These are phyloP conservation scores for Tapirus indicus DNA, from an alignment of 2,797 vertebrate genomes.

Conservation along the genomic window DNA sequence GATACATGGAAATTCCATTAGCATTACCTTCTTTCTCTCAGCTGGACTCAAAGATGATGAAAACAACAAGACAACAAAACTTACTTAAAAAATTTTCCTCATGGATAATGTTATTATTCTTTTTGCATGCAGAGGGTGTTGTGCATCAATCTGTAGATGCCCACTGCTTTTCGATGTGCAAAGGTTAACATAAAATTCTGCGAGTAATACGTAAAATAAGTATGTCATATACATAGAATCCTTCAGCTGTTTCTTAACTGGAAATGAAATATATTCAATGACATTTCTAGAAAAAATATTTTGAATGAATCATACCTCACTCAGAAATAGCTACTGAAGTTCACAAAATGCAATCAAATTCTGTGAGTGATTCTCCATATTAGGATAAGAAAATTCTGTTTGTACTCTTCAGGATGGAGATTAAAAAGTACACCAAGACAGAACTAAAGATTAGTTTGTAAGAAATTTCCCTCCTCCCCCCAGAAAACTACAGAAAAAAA, in stretches of 20 bases:
- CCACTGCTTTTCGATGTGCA: background rate
- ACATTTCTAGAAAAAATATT: background rate
- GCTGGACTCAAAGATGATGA: background rate
- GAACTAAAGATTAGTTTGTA: background rate
- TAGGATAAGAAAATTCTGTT: slow-evolving; percentile 4
- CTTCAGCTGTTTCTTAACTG: background rate
- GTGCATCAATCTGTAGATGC: background rate
- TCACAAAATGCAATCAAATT: slow-evolving; percentile 55
- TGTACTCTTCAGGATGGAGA: background rate
- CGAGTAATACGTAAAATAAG: background rate
- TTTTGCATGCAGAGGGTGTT: background rate
- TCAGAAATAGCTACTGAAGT: background rate
- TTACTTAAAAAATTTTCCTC: background rate
- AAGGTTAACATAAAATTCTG: slow-evolving; percentile 20
- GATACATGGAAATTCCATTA: background rate
- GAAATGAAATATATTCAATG: background rate
- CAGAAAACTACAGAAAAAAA: background rate
- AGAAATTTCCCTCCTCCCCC: background rate
- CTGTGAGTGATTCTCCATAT: background rate
- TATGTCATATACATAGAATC: background rate
- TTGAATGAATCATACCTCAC: slow-evolving; percentile 4
- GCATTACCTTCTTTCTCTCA: background rate
- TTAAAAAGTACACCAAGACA: background rate
- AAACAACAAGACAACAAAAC: background rate
- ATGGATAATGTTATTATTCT: background rate